Base-by-base conservation (phyloP, 2,888 invertebrate species). In the Rhingia campestris region DNA sequence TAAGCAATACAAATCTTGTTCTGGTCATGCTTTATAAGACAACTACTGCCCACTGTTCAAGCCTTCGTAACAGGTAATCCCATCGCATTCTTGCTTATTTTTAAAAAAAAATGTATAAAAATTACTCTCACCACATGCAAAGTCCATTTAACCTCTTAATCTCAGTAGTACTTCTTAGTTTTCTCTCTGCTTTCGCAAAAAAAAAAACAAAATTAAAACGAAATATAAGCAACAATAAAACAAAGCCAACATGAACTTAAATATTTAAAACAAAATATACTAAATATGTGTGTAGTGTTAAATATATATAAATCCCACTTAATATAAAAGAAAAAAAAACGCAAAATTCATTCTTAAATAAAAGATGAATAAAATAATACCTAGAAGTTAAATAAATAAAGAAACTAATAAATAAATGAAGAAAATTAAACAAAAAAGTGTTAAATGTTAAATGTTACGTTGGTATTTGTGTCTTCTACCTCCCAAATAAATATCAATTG, bases 381-480 rank as follows among this genome's bases (percentile, higher is more conserved):
- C 84, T 87, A 87, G 86, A 86, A 80, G 77, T 77, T 76, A 86
- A 87, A 87, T 86, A 86, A 81, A 81, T 39, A 81, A 35, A 45
- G 37, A 66, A 73, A 81, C 59, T 86, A 84, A 81, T 72, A 79
- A 87, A 86, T 86, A 80, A 75, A 70, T 54, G 69, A 64, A 54
- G 59, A 67, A 35, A 86, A 67, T 51, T 54, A 80, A 86, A 80
- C 72, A 73, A 87, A 86, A 7, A 81, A 84, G 56, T 80, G 77
- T 86, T 81, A 76, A 85, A 86, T 87, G 84, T 87, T 87, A 75
- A 85, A 86, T 87, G 86, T 87, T 87, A 73, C 81, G 86, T 87
- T 87, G 86, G 81, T 86, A 86, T 86, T 86, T 86, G 86, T 86
- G 86, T 79, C 74, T 63, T 82, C 79, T 84, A 84, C 75, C 72